Conservation (phyloP, 1,140 invertebrate genomes). For the Sinonovacula constricta region DNA sequence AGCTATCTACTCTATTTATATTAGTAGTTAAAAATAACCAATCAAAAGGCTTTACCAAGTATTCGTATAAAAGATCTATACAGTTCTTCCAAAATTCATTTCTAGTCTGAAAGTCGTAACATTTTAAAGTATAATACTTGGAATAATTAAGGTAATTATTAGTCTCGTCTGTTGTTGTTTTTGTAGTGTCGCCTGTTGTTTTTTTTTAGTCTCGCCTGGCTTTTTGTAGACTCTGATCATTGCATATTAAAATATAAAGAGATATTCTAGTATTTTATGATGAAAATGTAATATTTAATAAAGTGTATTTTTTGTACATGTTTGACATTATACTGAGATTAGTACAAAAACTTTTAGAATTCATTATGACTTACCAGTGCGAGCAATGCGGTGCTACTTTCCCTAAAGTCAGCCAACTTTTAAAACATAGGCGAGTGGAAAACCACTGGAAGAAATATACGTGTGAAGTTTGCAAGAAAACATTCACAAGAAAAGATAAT, state of each 20-base stretch:
- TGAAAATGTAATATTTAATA: too few species aligned
- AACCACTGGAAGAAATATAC: constrained; percentile 14
- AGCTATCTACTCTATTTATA: background rate
- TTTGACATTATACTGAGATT: background rate
- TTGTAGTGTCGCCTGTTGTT: background rate
- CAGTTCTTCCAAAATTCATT: background rate
- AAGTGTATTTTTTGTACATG: too few species aligned
- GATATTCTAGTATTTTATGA: too few species aligned
- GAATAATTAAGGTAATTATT: background rate
- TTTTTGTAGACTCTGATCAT: constrained; percentile 13
- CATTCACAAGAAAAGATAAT: constrained; percentile 8
- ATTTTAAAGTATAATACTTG: too few species aligned
- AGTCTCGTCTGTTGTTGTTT: background rate
- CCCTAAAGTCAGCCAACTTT: constrained; percentile 11
- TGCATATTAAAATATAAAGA: too few species aligned
- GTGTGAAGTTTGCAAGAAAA: constrained; percentile 4
- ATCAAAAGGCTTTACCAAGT: background rate
- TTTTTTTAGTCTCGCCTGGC: constrained; percentile 18
- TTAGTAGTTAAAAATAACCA: background rate
- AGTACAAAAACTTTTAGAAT: too few species aligned
- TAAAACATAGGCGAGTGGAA: constrained; percentile 13
- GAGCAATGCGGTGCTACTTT: background rate
- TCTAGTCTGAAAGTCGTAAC: background rate
- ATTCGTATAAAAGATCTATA: background rate
- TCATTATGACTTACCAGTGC: background rate